Base-by-base conservation (phyloP, 2,888 invertebrate genomes). In the Yponomeuta sedellus region DNA sequence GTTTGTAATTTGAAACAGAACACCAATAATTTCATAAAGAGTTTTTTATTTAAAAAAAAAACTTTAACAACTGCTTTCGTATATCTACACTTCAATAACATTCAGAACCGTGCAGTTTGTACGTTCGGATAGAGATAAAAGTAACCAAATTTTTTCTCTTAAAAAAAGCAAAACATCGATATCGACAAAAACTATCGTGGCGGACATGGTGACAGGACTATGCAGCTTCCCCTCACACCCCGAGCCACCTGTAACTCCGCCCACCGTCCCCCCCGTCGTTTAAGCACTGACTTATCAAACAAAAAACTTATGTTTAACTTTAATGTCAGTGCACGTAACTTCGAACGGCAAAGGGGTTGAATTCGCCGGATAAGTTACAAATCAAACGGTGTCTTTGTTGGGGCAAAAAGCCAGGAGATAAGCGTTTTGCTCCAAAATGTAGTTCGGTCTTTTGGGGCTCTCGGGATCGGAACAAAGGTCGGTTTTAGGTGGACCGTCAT, bases 241-340 rank as follows among this genome's bases (percentile, higher is more conserved):
- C 85, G 12, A 5, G 44, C 44, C 83, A 88, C 88, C 89, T 88
- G 88, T 87, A 86, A 83, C 80, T 74, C 44, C 82, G 79, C 81
- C 82, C 78, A 74, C 81, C 8, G 4, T 52, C 44, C 86, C 71
- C 84, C 85, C 85, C 78, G 80, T 82, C 88, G 85, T 85, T 90
- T 88, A 88, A 89, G 87, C 84, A 89, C 86, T 86, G 88, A 88
- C 88, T 90, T 89, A 88, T 88, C 89, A 90, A 89, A 89, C 64
- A 64, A 64, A 64, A 90, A 90, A 89, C 89, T 89, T 90, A 89
- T 84, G 88, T 86, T 88, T 85, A 85, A 86, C 79, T 87, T 85
- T 79, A 79, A 83, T 81, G 77, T 82, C 77, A 82, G 81, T 82
- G 85, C 81, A 88, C 61, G 44, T 67, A 52, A 52, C 16, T 52